These are phyloP conservation scores for Sebastiscus tertius DNA, from an alignment of 2,797 vertebrate species.

Conservation along the genomic window DNA sequence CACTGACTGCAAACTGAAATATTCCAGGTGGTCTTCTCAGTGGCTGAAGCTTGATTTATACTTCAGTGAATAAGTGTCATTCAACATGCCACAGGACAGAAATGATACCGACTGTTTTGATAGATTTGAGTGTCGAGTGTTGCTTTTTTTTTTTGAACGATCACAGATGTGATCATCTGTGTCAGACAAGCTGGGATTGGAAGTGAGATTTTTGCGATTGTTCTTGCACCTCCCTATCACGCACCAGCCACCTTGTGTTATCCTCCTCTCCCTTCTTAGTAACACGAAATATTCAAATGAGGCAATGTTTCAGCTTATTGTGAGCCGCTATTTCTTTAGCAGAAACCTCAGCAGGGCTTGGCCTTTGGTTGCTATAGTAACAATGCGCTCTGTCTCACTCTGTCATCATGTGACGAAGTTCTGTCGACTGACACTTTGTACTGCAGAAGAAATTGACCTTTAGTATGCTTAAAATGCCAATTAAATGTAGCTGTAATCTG, in stretches of 20 bases:
- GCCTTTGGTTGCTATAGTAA: neutral
- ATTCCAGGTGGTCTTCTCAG: conserved; percentile 29
- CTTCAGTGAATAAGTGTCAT: conserved; percentile 24
- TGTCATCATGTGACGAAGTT: neutral
- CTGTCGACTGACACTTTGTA: neutral
- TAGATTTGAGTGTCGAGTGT: neutral
- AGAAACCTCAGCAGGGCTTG: neutral
- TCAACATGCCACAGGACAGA: neutral
- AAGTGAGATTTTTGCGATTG: neutral
- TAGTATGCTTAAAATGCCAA: neutral
- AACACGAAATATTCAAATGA: neutral
- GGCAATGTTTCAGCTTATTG: neutral
- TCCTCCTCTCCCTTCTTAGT: neutral
- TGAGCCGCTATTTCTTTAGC: neutral
- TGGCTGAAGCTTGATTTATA: conserved; percentile 8
- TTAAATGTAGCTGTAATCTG: neutral
- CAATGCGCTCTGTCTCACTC: neutral
- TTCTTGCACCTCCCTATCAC: neutral
- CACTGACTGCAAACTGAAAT: neutral
- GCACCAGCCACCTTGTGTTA: neutral
- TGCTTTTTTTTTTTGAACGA: neutral
- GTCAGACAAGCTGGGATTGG: neutral
- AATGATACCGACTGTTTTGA: conserved; percentile 4
- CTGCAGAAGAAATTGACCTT: neutral
- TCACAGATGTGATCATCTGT: conserved; percentile 3